phyloP scores from a whole-genome alignment of 2,113 vertebrate species.

The Monopterus albus region DNA sequence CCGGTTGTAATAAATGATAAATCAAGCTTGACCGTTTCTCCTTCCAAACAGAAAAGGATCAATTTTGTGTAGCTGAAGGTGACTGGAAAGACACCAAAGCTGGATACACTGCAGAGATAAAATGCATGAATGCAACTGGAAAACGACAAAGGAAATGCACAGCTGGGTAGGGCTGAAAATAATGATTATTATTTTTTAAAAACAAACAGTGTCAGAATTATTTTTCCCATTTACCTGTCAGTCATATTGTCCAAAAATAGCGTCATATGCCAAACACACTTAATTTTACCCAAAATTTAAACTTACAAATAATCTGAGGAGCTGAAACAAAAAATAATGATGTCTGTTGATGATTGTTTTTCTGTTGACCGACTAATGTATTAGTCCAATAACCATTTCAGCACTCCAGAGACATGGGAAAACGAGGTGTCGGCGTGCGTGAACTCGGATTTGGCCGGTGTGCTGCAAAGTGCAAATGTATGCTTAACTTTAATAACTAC shows the following conservation, averaged over 20 bases:
- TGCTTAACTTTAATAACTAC: neutral
- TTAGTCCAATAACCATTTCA: neutral
- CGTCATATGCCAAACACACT: neutral
- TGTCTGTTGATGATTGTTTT: neutral
- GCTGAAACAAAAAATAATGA: neutral
- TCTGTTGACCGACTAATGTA: neutral
- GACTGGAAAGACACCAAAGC: constrained; percentile 56
- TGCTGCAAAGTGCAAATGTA: constrained; percentile 33
- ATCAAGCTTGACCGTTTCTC: neutral
- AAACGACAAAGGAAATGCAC: neutral
- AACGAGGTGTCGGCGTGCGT: constrained; percentile 34
- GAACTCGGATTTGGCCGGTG: accelerated
- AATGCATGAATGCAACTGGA: constrained; percentile 37
- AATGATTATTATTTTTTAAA: neutral
- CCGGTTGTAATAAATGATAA: neutral
- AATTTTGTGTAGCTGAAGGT: accelerated
- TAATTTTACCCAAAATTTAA: neutral
- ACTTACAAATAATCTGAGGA: neutral
- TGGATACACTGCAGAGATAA: neutral
- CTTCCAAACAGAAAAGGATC: accelerated
- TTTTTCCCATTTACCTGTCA: neutral
- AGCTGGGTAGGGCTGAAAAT: neutral
- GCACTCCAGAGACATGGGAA: accelerated
- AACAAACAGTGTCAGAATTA: too few relatives aligned
- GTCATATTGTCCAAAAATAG: neutral